These are phyloP conservation scores for Rhegmatorhina hoffmannsi DNA, from an alignment of 2,113 vertebrate genomes.

Conservation along the genomic window DNA sequence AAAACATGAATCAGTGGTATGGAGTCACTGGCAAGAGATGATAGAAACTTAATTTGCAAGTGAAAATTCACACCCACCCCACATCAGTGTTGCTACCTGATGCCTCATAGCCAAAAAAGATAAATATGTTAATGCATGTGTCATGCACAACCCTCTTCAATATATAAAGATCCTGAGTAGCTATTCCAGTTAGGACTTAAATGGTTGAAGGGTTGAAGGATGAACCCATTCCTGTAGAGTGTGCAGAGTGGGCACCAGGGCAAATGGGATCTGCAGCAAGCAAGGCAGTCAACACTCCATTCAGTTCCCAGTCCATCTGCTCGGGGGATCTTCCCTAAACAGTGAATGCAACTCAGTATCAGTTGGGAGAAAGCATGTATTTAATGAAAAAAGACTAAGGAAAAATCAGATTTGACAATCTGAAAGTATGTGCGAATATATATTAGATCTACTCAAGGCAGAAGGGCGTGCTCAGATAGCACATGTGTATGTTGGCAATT, in stretches of 20 bases:
- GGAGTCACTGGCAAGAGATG: not conserved
- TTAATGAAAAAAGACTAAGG: not conserved
- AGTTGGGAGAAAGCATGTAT: not conserved
- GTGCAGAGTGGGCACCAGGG: not conserved
- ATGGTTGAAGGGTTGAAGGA: not conserved
- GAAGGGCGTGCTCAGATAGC: not conserved
- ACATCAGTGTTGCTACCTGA: not conserved
- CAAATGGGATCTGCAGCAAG: not conserved
- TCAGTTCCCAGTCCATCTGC: not conserved
- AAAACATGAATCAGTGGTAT: not conserved
- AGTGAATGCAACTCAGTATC: not conserved
- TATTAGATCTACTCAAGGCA: not conserved
- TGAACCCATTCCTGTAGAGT: not conserved
- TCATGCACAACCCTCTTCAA: not conserved
- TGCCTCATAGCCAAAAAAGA: not conserved
- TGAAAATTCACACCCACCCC: not conserved
- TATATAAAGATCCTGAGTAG: not conserved
- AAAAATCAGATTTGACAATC: not conserved
- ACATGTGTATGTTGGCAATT: not conserved
- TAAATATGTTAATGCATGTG: fast-evolving
- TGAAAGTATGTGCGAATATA: not conserved
- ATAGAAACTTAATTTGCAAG: not conserved
- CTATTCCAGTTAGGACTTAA: not conserved
- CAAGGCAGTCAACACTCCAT: not conserved
- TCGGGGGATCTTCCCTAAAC: not conserved